Percentiles rank a stretch among this genome's conserved stretches.
These are phyloP conservation scores for Cantharis nigra DNA, from an alignment of 2,888 invertebrate genomes.

Conservation along the genomic window DNA sequence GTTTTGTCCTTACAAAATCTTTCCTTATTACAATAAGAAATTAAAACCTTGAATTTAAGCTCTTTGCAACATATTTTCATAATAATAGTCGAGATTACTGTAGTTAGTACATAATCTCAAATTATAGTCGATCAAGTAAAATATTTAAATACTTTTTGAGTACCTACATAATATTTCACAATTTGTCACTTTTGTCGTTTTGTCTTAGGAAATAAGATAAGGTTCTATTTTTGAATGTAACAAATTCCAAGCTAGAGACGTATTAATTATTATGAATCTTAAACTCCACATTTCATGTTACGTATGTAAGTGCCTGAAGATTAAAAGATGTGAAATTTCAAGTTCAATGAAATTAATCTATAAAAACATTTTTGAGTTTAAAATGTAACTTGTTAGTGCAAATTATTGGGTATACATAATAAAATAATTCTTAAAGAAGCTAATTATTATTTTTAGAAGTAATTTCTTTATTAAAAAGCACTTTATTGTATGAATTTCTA, in stretches of 20 bases:
- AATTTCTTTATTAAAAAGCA: background rate
- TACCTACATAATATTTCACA: background rate
- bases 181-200: background rate
- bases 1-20: background rate
- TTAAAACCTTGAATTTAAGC: background rate
- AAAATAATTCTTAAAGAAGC: background rate
- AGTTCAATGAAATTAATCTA: background rate
- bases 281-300: background rate
- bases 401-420: background rate
- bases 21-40: background rate
- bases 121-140: background rate
- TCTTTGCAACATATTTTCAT: background rate
- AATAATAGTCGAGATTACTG: background rate
- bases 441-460: background rate
- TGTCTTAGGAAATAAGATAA: background rate
- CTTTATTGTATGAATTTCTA: background rate
- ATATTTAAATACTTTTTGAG: background rate
- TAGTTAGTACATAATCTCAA: background rate
- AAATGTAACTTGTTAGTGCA: background rate
- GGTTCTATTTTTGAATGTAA: too few species aligned
- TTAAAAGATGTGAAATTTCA: background rate
- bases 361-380: background rate
- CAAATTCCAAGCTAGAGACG: background rate
- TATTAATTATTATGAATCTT: background rate
- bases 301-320: background rate